Base-by-base conservation (phyloP, 2,113 vertebrate genomes). In the Esox niger region DNA sequence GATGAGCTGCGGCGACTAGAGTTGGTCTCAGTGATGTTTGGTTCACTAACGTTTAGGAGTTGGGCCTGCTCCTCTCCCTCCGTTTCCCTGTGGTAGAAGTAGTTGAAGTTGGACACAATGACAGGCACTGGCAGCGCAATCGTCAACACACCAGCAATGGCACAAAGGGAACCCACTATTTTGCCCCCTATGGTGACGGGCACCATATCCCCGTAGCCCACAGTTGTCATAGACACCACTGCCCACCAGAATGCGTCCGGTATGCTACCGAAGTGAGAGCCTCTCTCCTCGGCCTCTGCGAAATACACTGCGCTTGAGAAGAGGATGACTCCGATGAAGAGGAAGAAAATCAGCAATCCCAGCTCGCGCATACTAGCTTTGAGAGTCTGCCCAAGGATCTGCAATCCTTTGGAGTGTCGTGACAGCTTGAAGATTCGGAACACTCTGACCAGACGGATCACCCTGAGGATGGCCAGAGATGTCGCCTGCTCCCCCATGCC, bases 61-160 rank as follows among this genome's bases (percentile, higher is more conserved):
- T 98, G 95, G 87, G 97, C 97, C 93, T 99, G 96, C 88, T 99
- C 97, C 87, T 98, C 97, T 87, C 96, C 97, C 87, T 99, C 97
- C 58, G 97, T 99, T 92, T 99, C 97, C 90, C 96, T 92, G 92
- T 99, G 97, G 93, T 99, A 99, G 93, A 99, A 99, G 94, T 99
- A 99, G 92, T 99, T 99, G 93, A 99, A 99, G 91, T 99, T 99
- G 94, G 97, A 99, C 88, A 99, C 97, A 74, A 99, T 99, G 91
- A 99, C 97, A 92, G 97, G 97, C 86, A 99, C 97, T 79, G 97
- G 97, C 82, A 99, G 95, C 70, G 97, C 96, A 91, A 99, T 99
- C 83, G 97, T 99, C 82, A 99, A 91, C 93, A 99, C 97, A 86
- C 97, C 97, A 82, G 97, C 97, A 68, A 99, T 99, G 89, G 97